These are phyloP conservation scores for Corythornis vintsioides DNA, from an alignment of 2,113 vertebrate species.

Conservation along the genomic window DNA sequence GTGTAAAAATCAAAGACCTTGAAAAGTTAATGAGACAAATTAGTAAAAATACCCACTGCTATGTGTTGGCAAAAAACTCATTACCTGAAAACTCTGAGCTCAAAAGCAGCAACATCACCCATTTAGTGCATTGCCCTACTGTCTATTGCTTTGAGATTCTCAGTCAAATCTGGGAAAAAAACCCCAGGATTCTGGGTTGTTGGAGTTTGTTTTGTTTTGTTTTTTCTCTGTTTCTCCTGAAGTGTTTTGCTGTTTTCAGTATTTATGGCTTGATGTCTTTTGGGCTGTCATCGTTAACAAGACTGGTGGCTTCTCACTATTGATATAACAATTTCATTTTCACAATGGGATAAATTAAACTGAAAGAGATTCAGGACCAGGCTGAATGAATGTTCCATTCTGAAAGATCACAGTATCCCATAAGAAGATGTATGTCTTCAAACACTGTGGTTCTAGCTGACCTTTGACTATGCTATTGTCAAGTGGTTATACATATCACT, in stretches of 20 bases:
- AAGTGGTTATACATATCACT: background rate
- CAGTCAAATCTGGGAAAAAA: background rate
- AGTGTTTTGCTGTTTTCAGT: background rate
- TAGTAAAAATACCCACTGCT: background rate
- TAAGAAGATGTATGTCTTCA: background rate
- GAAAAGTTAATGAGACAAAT: background rate
- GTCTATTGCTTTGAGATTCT: background rate
- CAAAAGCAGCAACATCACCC: background rate
- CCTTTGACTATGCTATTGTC: background rate
- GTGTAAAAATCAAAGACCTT: background rate
- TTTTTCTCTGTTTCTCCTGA: background rate
- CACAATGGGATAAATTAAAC: background rate
- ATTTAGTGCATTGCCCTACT: background rate
- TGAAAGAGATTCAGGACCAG: background rate
- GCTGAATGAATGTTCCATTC: background rate
- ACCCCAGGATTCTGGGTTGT: background rate
- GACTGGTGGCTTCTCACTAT: background rate
- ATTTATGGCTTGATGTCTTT: background rate
- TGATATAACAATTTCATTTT: constrained; percentile 1
- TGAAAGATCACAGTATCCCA: background rate
- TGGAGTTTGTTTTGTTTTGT: background rate
- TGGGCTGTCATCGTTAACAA: background rate
- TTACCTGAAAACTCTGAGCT: background rate
- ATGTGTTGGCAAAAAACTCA: background rate
- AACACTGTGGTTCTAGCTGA: background rate